Percentiles rank a stretch among this genome's conserved stretches.
These are phyloP conservation scores for Drosophila pseudotalamancana DNA, from an alignment of 2,888 invertebrate genomes.

Conservation along the genomic window DNA sequence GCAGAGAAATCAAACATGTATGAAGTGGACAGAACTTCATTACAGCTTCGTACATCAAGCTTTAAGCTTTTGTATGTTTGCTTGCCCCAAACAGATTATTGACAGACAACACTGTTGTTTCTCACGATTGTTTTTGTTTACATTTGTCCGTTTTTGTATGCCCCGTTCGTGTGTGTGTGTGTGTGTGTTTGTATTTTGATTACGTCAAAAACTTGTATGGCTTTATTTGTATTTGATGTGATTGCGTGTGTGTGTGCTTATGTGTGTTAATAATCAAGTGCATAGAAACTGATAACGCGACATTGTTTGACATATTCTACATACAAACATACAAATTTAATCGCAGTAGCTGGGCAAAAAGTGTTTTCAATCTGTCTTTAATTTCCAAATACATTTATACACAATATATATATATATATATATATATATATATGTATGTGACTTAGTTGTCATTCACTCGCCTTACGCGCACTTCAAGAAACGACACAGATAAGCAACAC, in stretches of 20 bases:
- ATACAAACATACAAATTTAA: too few relatives aligned
- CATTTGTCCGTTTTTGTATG: slow-evolving; percentile 36
- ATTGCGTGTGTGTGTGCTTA: background rate
- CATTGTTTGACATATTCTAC: background rate
- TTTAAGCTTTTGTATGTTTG: slow-evolving; percentile 6
- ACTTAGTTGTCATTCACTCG: slow-evolving; percentile 28
- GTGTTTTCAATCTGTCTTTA: too few relatives aligned
- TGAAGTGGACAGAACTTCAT: background rate
- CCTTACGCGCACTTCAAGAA: slow-evolving; percentile 13
- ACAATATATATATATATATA: background rate
- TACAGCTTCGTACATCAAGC: slow-evolving; percentile 3
- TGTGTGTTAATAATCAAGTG: background rate
- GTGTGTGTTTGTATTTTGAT: background rate
- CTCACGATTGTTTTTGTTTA: slow-evolving; percentile 32
- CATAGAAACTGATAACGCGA: slow-evolving; percentile 26
- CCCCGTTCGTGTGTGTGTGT: slow-evolving; percentile 1
- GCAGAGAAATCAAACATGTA: background rate
- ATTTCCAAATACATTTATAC: too few relatives aligned
- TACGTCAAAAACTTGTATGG: slow-evolving; percentile 3
- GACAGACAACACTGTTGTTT: background rate
- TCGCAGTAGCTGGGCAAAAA: too few relatives aligned
- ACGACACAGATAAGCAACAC: background rate
- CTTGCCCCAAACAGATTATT: background rate
- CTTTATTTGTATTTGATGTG: background rate
- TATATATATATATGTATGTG: background rate